These are phyloP conservation scores for Drosophila subquinaria DNA, from an alignment of 2,888 invertebrate species.

Conservation along the genomic window DNA sequence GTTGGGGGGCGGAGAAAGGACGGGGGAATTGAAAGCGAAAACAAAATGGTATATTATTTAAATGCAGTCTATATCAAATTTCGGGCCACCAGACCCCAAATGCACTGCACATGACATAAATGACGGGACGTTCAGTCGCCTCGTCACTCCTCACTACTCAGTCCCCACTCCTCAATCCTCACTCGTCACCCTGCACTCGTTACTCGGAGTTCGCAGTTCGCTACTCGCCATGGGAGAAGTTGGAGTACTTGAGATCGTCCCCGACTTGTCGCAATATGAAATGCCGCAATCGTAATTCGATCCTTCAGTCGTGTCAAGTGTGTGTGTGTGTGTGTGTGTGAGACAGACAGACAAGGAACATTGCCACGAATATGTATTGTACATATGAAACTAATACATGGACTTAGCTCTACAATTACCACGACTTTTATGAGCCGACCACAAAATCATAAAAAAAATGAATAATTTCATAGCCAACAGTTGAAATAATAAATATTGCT, in stretches of 20 bases:
- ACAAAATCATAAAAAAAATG: constrained; percentile 54
- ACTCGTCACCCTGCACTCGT: constrained; percentile 7
- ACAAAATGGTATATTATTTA: constrained; percentile 73
- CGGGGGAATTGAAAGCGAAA: constrained; percentile 54
- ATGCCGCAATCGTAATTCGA: constrained; percentile 64
- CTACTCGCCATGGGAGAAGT: constrained; percentile 60
- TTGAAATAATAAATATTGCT: constrained; percentile 38
- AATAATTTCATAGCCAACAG: constrained; percentile 34
- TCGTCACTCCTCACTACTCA: constrained; percentile 10
- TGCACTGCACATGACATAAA: constrained; percentile 54
- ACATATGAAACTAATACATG: constrained; percentile 10
- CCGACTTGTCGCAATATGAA: constrained; percentile 49
- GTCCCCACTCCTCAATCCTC: background rate
- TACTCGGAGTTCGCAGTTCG: constrained; percentile 40
- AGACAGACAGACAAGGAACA: constrained; percentile 58
- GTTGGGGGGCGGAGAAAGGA: constrained; percentile 11
- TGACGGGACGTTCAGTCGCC: constrained; percentile 41
- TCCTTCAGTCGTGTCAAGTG: constrained; percentile 74
- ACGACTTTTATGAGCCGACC: constrained; percentile 51
- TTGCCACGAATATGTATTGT: constrained; percentile 10
- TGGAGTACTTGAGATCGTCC: constrained; percentile 49
- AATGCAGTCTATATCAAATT: constrained; percentile 75
- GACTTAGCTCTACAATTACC: constrained; percentile 43
- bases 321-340: constrained; percentile 31
- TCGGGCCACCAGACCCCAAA: constrained; percentile 53